Evolutionary conservation across 2,888 invertebrate species (phyloP).

Genomic region (Lasioglossum calceatum): DNA sequence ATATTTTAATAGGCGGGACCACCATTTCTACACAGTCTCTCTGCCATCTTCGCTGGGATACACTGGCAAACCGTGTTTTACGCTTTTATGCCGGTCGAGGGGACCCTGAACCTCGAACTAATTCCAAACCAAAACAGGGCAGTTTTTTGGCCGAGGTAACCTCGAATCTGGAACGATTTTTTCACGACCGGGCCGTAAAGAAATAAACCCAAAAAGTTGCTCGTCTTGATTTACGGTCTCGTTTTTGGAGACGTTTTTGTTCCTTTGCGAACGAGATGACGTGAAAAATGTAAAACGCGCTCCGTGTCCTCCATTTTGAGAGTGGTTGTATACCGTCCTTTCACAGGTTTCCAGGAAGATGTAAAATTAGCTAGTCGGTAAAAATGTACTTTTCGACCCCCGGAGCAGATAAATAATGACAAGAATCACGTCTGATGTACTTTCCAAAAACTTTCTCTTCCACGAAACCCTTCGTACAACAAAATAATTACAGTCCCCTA

Average conservation of each 20-base stretch:
- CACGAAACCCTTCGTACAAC: no score
- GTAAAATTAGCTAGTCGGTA: background rate
- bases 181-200: background rate
- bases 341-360: background rate
- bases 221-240: background rate
- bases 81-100: conserved; percentile 64
- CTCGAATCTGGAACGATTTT: background rate
- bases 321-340: background rate
- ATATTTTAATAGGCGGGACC: conserved; percentile 78
- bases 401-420: fast-evolving
- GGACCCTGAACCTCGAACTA: background rate
- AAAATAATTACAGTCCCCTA: background rate
- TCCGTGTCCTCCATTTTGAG: background rate
- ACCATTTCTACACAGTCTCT: conserved; percentile 61
- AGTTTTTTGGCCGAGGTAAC: background rate
- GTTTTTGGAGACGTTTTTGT: background rate
- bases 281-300: background rate
- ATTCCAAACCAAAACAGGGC: conserved; percentile 3
- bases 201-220: background rate
- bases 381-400: background rate
- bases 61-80: conserved; percentile 47
- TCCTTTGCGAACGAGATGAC: background rate
- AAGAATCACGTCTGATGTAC: background rate
- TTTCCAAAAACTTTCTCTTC: background rate
- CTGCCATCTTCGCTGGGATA: background rate